phyloP scores from a whole-genome alignment of 2,113 vertebrate species.

The Eupsittula cactorum region DNA sequence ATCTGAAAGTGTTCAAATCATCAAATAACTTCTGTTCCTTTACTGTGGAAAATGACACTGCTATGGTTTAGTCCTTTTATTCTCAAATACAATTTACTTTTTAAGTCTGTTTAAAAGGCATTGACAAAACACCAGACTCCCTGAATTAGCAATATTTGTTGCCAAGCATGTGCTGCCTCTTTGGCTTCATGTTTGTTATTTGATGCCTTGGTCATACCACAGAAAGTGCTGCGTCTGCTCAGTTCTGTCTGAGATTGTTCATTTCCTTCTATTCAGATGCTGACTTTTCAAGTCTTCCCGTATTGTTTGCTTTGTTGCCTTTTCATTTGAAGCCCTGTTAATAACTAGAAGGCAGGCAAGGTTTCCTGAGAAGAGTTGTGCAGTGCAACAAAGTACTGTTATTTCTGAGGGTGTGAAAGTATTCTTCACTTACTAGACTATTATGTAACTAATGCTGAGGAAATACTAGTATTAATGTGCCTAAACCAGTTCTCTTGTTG shows the following conservation, averaged over 20 bases:
- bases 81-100: not conserved
- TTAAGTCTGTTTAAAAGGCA: not conserved
- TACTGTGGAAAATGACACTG: not conserved
- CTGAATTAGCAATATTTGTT: not conserved
- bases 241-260: not conserved
- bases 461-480: not conserved
- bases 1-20: not conserved
- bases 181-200: not conserved
- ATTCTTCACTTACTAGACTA: not conserved
- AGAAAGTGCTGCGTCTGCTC: not conserved
- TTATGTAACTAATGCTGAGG: not conserved
- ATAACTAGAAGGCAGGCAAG: not conserved
- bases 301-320: not conserved
- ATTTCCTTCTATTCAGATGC: not conserved
- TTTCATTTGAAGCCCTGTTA: not conserved
- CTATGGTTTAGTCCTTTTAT: not conserved
- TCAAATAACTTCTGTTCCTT: not conserved
- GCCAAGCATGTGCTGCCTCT: not conserved
- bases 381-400: not conserved
- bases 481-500: not conserved
- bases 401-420: not conserved
- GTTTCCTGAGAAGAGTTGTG: not conserved
- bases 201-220: not conserved
- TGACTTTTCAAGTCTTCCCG: not conserved
- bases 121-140: not conserved